Base-by-base conservation (phyloP, 2,797 vertebrate genomes). In the Dermochelys coriacea region DNA sequence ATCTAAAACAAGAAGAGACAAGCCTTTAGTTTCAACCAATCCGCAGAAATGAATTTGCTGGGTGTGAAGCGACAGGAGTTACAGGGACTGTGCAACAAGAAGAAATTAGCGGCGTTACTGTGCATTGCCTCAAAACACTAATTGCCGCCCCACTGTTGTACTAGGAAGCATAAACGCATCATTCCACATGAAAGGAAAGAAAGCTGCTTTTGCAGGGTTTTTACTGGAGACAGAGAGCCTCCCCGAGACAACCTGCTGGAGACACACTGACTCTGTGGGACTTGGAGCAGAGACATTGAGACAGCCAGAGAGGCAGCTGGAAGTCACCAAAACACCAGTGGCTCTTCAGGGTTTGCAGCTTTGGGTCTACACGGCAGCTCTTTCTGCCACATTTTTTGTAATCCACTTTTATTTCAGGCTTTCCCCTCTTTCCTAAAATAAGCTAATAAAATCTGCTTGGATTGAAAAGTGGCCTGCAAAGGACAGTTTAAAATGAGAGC, bases 381-480 rank as follows among this genome's bases (percentile, higher is more conserved):
- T 97, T 97, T 96, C 96, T 95, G 96, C 95, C 88, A 95, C 95
- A 97, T 96, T 96, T 96, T 97, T 96, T 95, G 87, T 94, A 97
- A 93, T 74, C 90, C 89, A 82, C 96, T 97, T 96, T 96, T 90
- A 95, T 86, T 97, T 95, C 96, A 95, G 96, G 95, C 95, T 95
- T 97, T 97, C 95, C 96, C 94, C 95, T 94, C 94, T 97, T 97
- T 97, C 97, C 97, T 97, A 96, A 96, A 93, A 95, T 94, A 96
- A 93, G 95, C 92, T 90, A 95, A 93, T 93, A 94, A 96, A 95
- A 97, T 95, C 96, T 96, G 96, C 97, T 97, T 97, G 96, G 82
- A 97, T 88, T 80, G 91, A 95, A 95, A 95, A 96, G 82, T 93
- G 34, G 96, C 93, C 95, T 97, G 95, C 97, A 96, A 97, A 97